These are phyloP conservation scores for Ceramica pisi DNA, from an alignment of 2,888 invertebrate genomes.

Conservation along the genomic window DNA sequence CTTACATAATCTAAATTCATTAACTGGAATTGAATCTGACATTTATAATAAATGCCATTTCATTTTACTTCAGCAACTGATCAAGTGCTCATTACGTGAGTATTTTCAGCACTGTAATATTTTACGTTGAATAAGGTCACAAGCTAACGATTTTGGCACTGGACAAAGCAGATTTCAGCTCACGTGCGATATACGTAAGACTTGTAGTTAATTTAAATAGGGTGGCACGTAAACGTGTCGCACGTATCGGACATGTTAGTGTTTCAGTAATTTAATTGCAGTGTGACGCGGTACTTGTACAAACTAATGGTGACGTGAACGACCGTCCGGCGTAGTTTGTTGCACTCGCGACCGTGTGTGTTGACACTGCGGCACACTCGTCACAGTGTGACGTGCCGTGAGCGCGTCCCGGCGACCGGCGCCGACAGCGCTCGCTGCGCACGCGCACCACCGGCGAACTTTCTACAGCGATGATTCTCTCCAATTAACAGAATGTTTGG, in stretches of 20 bases:
- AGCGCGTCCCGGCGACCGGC: conserved; percentile 30
- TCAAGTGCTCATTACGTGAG: conserved; percentile 9
- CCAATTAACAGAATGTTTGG: conserved; percentile 90
- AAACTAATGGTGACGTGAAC: conserved; percentile 81
- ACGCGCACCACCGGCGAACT: conserved; percentile 72
- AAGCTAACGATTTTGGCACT: conserved; percentile 14
- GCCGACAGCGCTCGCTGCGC: conserved; percentile 20
- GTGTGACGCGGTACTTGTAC: conserved; percentile 71
- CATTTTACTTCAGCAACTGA: conserved; percentile 1
- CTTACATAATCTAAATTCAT: conserved; percentile 43
- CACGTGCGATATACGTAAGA: neutral
- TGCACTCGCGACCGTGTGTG: conserved; percentile 82
- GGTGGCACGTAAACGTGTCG: conserved; percentile 26
- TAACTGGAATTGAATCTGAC: conserved; percentile 21
- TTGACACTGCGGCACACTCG: conserved; percentile 81
- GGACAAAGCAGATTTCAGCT: conserved; percentile 6
- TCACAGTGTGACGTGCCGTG: conserved; percentile 63
- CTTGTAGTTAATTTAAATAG: conserved; percentile 4
- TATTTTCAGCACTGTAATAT: conserved; percentile 10
- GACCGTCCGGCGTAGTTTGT: conserved; percentile 82
- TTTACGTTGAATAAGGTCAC: conserved; percentile 13
- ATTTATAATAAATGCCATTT: conserved; percentile 21
- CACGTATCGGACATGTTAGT: conserved; percentile 29
- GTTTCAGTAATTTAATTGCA: conserved; percentile 47
- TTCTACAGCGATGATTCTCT: conserved; percentile 89